Evolutionary conservation across 2,888 invertebrate genomes (phyloP).

Genomic region (Anticlea derivata): DNA sequence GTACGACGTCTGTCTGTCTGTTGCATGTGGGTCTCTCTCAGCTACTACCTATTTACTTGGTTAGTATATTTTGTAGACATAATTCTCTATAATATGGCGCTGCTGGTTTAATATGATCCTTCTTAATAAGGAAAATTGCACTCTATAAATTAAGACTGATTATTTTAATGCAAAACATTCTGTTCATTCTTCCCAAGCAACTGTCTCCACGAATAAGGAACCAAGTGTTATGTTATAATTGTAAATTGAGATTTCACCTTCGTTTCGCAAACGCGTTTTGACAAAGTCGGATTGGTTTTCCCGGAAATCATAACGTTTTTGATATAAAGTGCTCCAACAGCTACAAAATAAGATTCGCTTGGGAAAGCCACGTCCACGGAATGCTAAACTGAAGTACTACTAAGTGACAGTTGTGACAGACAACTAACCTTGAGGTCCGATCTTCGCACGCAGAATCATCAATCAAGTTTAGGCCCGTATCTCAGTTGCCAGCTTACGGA

Average conservation of each 20-base stretch:
- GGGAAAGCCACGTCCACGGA: constrained; percentile 7
- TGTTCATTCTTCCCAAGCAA: neutral
- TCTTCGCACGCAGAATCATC: constrained; percentile 55
- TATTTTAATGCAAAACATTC: neutral
- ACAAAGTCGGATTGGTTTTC: constrained; percentile 9
- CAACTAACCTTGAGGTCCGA: constrained; percentile 27
- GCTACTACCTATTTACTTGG: too few species aligned
- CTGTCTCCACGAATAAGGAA: constrained; percentile 1
- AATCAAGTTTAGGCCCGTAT: constrained; percentile 83
- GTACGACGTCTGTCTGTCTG: too few species aligned
- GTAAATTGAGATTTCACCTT: constrained; percentile 16
- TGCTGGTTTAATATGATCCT: too few species aligned
- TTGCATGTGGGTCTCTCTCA: too few species aligned
- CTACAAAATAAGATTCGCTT: constrained; percentile 9
- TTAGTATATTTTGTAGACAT: too few species aligned
- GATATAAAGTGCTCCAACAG: constrained; percentile 12
- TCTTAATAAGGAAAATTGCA: too few species aligned
- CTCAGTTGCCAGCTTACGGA: too few species aligned
- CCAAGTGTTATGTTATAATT: constrained; percentile 8
- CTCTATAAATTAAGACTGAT: neutral
- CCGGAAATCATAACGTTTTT: constrained; percentile 18
- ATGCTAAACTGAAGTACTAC: constrained; percentile 8
- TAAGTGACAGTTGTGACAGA: constrained; percentile 21
- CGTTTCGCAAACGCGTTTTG: constrained; percentile 9
- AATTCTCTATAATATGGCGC: too few species aligned